These are phyloP conservation scores for Ondatra zibethicus DNA, from an alignment of 2,113 vertebrate genomes.

Conservation along the genomic window DNA sequence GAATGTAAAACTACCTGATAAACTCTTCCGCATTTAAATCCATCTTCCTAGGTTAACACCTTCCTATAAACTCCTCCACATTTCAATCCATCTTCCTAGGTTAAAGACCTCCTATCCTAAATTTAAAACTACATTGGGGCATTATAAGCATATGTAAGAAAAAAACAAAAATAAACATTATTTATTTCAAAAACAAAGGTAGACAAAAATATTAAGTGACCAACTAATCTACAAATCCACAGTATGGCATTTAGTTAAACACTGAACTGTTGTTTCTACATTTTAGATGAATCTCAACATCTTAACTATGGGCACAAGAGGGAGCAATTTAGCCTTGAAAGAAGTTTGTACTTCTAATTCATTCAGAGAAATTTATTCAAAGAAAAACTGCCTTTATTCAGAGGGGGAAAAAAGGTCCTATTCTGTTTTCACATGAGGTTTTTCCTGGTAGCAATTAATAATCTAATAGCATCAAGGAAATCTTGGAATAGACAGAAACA, in stretches of 20 bases:
- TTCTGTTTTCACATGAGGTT: constrained; percentile 25
- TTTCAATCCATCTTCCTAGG: constrained; percentile 16
- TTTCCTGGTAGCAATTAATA: constrained; percentile 35
- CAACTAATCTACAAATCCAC: constrained; percentile 40
- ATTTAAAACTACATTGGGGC: constrained; percentile 23
- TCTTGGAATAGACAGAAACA: constrained; percentile 21
- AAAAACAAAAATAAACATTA: neutral
- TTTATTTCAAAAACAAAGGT: constrained; percentile 18
- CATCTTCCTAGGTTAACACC: neutral
- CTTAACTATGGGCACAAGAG: constrained; percentile 71
- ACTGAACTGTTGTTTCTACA: constrained; percentile 7
- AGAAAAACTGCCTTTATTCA: constrained; percentile 37
- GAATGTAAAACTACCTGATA: too few species aligned
- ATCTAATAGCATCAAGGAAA: constrained; percentile 21
- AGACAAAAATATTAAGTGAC: constrained; percentile 9
- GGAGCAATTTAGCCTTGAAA: constrained; percentile 73
- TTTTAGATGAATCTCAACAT: constrained; percentile 60
- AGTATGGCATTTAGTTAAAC: neutral
- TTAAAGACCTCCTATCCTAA: neutral
- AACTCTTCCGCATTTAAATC: neutral
- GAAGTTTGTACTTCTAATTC: constrained; percentile 1
- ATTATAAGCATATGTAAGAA: constrained; percentile 16
- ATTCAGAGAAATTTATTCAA: constrained; percentile 37
- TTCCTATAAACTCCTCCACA: neutral
- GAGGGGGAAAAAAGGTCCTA: neutral